Percentiles rank a stretch among this genome's conserved stretches.
Evolutionary conservation across 1,140 invertebrate species (phyloP).

Genomic region (Proales similis): DNA sequence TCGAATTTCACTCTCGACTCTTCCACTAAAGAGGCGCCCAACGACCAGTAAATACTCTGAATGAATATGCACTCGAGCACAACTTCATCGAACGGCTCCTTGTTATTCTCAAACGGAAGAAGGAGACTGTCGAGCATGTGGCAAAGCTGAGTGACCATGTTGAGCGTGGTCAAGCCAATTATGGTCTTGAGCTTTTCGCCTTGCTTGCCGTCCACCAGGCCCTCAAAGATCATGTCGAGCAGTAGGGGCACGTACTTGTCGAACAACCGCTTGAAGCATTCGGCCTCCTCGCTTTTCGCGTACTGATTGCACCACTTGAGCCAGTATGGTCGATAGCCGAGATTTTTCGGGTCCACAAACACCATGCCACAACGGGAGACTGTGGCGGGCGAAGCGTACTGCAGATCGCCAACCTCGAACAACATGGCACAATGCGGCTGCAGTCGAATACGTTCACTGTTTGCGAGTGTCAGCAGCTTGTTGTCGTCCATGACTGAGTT

Average conservation of each 20-base stretch:
- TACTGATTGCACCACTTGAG: conserved; percentile 61
- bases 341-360: conserved; percentile 69
- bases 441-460: conserved; percentile 77
- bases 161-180: conserved; percentile 71
- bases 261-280: conserved; percentile 57
- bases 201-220: conserved; percentile 60
- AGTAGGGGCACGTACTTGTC: conserved; percentile 65
- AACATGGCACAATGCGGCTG: conserved; percentile 71
- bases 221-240: conserved; percentile 68
- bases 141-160: conserved; percentile 77
- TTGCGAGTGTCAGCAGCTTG: conserved; percentile 74
- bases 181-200: conserved; percentile 68
- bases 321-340: conserved; percentile 77
- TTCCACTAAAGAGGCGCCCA: conserved; percentile 68
- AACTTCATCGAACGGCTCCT: conserved; percentile 54
- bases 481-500: conserved; percentile 94
- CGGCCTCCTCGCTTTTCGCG: conserved; percentile 44
- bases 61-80: conserved; percentile 66
- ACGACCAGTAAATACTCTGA: conserved; percentile 69
- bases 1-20: conserved; percentile 67
- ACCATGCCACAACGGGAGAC: conserved; percentile 55
- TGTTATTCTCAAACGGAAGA: conserved; percentile 37
- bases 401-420: conserved; percentile 80
- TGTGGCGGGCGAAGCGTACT: conserved; percentile 58
- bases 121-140: conserved; percentile 64